Percentiles rank a stretch among this genome's conserved stretches.
phyloP scores from a whole-genome alignment of 2,888 invertebrate species.

The Tribolium freemani region DNA sequence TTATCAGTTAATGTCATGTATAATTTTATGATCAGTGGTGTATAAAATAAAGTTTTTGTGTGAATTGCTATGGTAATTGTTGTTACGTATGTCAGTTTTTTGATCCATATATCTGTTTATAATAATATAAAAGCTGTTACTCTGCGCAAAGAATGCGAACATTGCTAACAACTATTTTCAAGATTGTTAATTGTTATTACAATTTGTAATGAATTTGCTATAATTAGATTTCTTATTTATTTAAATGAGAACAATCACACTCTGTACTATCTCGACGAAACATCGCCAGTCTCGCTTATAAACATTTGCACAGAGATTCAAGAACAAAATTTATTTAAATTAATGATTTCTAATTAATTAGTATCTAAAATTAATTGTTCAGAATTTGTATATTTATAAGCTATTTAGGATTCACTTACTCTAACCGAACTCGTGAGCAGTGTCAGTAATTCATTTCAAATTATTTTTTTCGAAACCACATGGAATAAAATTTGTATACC shows the following conservation, averaged over 20 bases:
- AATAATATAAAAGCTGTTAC: conserved; percentile 5
- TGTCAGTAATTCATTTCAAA: no score
- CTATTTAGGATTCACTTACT: no score
- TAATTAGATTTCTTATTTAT: conserved; percentile 28
- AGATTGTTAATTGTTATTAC: conserved; percentile 16
- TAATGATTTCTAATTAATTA: no score
- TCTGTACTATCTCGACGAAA: not conserved
- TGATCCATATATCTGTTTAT: not conserved
- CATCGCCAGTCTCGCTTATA: not conserved
- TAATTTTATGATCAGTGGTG: conserved; percentile 25
- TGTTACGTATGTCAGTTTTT: not conserved
- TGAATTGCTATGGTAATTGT: not conserved
- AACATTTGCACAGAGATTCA: not conserved
- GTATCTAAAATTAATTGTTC: no score
- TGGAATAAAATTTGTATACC: no score
- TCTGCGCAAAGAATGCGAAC: conserved; percentile 12
- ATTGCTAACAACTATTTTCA: not conserved
- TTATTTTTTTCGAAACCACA: no score
- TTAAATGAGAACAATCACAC: conserved; percentile 8
- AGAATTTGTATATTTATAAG: no score
- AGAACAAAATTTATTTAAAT: no score
- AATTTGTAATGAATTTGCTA: conserved; percentile 22
- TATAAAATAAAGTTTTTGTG: conserved; percentile 11
- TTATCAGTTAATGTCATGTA: conserved; percentile 22
- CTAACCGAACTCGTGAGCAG: no score